Evolutionary conservation across 2,888 invertebrate species (phyloP).

Genomic region (Unio pictorum): DNA sequence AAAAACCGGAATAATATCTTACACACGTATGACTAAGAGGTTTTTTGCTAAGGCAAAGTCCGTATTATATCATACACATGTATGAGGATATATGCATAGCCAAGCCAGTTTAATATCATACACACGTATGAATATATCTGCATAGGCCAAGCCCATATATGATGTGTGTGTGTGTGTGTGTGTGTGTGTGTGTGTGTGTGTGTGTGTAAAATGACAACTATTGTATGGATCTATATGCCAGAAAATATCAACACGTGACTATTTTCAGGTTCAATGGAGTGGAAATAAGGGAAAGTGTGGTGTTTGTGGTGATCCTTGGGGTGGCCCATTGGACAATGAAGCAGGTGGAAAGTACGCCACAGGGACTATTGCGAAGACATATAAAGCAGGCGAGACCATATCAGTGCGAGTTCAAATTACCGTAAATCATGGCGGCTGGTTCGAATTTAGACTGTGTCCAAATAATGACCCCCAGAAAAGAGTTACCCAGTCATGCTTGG

Average conservation of each 20-base stretch:
- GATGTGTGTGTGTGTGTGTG: too few species aligned
- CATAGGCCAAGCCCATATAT: too few species aligned
- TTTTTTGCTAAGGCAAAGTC: too few species aligned
- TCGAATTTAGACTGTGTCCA: slow-evolving; percentile 63
- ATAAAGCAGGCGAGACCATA: slow-evolving; percentile 51
- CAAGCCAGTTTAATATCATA: too few species aligned
- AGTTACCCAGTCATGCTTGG: slow-evolving; percentile 40
- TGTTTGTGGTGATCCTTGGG: slow-evolving; percentile 88
- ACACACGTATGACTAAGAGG: too few species aligned
- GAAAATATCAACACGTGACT: not conserved
- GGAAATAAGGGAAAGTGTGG: slow-evolving; percentile 82
- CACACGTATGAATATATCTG: too few species aligned
- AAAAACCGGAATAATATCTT: too few species aligned
- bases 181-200: too few species aligned
- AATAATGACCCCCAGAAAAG: slow-evolving; percentile 20
- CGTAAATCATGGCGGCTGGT: slow-evolving; percentile 63
- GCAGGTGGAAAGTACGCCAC: slow-evolving; percentile 57
- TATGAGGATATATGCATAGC: too few species aligned
- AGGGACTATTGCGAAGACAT: slow-evolving; percentile 51
- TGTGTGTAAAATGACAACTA: too few species aligned
- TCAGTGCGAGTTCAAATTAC: slow-evolving; percentile 55
- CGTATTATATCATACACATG: too few species aligned
- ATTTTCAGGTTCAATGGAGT: slow-evolving; percentile 32
- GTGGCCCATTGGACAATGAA: slow-evolving; percentile 53
- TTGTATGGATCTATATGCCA: too few species aligned